These are phyloP conservation scores for Lucilia cuprina DNA, from an alignment of 1,140 invertebrate species.

Conservation along the genomic window DNA sequence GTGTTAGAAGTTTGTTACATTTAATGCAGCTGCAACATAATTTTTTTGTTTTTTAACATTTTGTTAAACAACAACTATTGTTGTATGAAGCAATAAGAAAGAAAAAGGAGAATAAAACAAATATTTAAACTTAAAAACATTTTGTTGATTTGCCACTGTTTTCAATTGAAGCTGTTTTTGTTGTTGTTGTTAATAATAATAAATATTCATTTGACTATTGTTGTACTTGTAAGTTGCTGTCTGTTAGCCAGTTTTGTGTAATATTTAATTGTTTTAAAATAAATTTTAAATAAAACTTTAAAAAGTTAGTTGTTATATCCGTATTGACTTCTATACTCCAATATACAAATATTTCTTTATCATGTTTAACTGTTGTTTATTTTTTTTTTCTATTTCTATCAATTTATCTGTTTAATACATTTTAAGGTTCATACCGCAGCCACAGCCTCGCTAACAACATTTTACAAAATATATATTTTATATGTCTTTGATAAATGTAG, in stretches of 20 bases:
- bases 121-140: slow-evolving; percentile 4
- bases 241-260: slow-evolving; percentile 1
- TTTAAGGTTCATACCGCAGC: background rate
- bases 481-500: background rate
- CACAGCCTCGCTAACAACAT: background rate
- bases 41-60: background rate
- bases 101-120: background rate
- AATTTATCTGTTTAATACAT: slow-evolving; percentile 16
- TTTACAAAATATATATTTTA: background rate
- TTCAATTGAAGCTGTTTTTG: background rate
- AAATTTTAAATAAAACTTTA: background rate
- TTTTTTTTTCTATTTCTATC: background rate
- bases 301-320: too few species aligned
- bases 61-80: background rate
- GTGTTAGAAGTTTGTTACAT: slow-evolving; percentile 21
- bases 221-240: background rate
- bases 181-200: background rate
- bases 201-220: background rate
- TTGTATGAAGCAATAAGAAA: background rate
- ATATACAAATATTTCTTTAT: background rate
- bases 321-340: too few species aligned
- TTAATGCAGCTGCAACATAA: slow-evolving; percentile 25
- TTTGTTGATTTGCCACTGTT: slow-evolving; percentile 24
- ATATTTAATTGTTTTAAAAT: slow-evolving; percentile 17
- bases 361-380: background rate